Evolutionary conservation across 2,797 vertebrate genomes (phyloP).

Genomic region (Hemitrygon akajei): DNA sequence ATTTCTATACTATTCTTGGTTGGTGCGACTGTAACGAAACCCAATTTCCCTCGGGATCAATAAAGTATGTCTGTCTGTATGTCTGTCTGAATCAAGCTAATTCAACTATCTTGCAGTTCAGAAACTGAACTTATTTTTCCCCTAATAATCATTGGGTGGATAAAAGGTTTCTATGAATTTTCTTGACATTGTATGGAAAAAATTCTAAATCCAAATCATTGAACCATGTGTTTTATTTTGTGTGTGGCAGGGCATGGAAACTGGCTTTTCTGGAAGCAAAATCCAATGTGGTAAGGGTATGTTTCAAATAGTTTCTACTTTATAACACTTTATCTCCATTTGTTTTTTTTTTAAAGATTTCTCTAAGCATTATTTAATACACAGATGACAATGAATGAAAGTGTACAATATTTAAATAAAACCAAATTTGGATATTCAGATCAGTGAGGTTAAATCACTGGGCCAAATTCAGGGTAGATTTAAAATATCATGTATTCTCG

Average conservation of each 20-base stretch:
- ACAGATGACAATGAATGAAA: not conserved
- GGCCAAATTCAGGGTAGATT: not conserved
- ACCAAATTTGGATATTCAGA: not conserved
- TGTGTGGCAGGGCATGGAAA: conserved; percentile 79
- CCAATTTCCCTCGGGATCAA: too few relatives aligned
- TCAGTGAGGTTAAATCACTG: not conserved
- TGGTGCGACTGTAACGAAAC: too few relatives aligned
- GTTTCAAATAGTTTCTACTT: not conserved
- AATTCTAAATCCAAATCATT: not conserved
- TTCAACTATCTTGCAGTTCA: not conserved
- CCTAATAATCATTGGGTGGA: not conserved
- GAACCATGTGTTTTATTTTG: conserved; percentile 32
- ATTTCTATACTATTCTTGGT: too few relatives aligned
- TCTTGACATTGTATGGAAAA: not conserved
- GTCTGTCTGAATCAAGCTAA: not conserved
- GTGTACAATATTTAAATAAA: not conserved
- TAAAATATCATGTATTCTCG: not conserved
- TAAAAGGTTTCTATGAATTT: not conserved
- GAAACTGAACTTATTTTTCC: not conserved
- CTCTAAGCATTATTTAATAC: not conserved
- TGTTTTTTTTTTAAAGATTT: not conserved
- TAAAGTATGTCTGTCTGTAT: too few relatives aligned
- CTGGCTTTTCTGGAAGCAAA: conserved; percentile 76
- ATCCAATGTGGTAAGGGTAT: conserved; percentile 71
- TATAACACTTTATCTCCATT: not conserved